These are phyloP conservation scores for Pseudonaja textilis DNA, from an alignment of 2,113 vertebrate species.

Conservation along the genomic window DNA sequence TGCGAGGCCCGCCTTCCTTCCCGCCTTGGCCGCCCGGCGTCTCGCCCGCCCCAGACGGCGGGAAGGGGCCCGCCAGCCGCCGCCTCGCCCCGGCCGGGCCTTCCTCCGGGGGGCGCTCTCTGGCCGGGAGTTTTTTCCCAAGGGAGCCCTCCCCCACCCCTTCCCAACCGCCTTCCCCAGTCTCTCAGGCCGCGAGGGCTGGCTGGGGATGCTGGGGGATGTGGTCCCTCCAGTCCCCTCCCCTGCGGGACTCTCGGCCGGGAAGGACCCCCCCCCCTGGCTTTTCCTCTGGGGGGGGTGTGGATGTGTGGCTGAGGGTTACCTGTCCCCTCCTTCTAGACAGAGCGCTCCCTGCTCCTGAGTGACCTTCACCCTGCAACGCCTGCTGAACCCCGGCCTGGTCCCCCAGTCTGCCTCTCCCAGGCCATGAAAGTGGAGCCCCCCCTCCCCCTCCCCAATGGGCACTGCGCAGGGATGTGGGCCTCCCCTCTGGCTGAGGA, in stretches of 20 bases:
- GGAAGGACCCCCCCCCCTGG: not conserved
- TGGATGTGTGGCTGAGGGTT: not conserved
- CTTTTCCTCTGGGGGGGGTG: not conserved
- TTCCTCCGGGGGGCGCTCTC: not conserved
- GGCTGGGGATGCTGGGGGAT: not conserved
- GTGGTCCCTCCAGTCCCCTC: not conserved
- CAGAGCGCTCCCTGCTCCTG: too few relatives aligned
- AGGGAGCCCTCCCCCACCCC: not conserved
- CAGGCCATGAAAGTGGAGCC: not conserved
- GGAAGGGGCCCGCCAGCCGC: not conserved
- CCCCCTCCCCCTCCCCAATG: not conserved
- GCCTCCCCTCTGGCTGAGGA: not conserved
- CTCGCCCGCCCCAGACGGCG: slow-evolving; percentile 31
- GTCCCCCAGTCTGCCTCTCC: not conserved
- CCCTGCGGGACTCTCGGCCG: not conserved
- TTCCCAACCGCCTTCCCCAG: not conserved
- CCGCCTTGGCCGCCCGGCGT: slow-evolving; percentile 58
- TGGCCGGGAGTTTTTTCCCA: not conserved
- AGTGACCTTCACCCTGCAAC: not conserved
- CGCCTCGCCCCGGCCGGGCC: not conserved
- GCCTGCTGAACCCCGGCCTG: not conserved
- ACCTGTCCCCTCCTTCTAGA: not conserved
- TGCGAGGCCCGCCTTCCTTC: slow-evolving; percentile 15
- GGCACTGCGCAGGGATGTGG: not conserved
- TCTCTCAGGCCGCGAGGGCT: not conserved